These are phyloP conservation scores for Aethes cnicana DNA, from an alignment of 2,888 invertebrate species.

Conservation along the genomic window DNA sequence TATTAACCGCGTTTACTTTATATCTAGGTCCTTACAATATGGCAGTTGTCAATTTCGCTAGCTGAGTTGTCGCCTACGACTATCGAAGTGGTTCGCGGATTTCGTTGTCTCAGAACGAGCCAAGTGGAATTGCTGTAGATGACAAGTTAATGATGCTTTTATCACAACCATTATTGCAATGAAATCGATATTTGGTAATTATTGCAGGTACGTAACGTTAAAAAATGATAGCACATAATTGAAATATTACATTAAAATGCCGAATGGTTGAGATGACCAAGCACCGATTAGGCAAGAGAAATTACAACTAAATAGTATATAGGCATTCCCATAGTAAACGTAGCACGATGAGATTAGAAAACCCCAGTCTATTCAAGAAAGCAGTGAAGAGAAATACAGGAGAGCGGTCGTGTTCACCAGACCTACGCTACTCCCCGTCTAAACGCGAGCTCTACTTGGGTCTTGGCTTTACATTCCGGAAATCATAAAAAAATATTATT, in stretches of 20 bases:
- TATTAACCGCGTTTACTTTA: constrained; percentile 64
- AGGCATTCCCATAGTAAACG: too few relatives aligned
- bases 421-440: too few relatives aligned
- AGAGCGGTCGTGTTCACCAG: too few relatives aligned
- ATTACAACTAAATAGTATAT: neutral
- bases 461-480: too few relatives aligned
- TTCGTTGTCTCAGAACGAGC: constrained; percentile 48
- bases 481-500: too few relatives aligned
- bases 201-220: constrained; percentile 67
- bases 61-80: constrained; percentile 68
- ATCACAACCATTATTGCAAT: constrained; percentile 80
- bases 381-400: too few relatives aligned
- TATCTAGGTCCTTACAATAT: constrained; percentile 76
- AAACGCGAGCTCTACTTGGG: too few relatives aligned
- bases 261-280: constrained; percentile 29
- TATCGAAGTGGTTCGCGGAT: constrained; percentile 62
- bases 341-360: too few relatives aligned
- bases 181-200: constrained; percentile 70
- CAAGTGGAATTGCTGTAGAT: constrained; percentile 34
- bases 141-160: constrained; percentile 62
- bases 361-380: too few relatives aligned
- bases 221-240: constrained; percentile 44
- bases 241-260: constrained; percentile 25
- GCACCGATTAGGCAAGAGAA: constrained; percentile 9
- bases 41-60: constrained; percentile 81